These are phyloP conservation scores for Nephrotoma flavescens DNA, from an alignment of 2,888 invertebrate species.

Conservation along the genomic window DNA sequence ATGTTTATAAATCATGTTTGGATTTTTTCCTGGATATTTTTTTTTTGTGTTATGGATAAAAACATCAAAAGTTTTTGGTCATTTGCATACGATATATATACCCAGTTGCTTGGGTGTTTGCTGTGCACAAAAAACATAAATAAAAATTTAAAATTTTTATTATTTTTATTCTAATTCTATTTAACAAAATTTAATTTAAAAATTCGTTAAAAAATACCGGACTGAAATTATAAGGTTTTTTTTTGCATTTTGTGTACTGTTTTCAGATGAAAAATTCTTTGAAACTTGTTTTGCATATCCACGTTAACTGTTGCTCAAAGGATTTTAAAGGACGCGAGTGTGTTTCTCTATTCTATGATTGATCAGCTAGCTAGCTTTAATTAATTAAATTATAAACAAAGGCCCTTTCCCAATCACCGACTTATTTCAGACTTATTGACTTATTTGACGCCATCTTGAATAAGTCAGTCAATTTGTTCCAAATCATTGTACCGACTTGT, in stretches of 20 bases:
- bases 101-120: background rate
- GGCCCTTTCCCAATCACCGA: no score
- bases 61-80: background rate
- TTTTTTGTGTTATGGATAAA: background rate
- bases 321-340: background rate
- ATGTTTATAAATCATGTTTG: background rate
- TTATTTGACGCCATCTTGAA: no score
- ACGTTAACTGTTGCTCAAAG: background rate
- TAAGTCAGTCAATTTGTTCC: no score
- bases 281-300: background rate
- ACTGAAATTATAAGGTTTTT: background rate
- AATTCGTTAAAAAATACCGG: background rate
- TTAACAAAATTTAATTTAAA: background rate
- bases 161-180: background rate
- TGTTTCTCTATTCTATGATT: no score
- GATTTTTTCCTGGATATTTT: background rate
- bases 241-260: background rate
- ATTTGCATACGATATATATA: background rate
- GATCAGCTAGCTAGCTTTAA: no score
- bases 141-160: background rate
- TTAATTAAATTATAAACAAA: no score
- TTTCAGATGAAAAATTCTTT: background rate
- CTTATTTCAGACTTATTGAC: no score
- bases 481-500: no score
- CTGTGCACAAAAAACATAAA: background rate